Evolutionary conservation across 2,888 invertebrate genomes (phyloP), one percentile per base, ranked within the genome.

Genomic region (Chrysopilus asiliformis): DNA sequence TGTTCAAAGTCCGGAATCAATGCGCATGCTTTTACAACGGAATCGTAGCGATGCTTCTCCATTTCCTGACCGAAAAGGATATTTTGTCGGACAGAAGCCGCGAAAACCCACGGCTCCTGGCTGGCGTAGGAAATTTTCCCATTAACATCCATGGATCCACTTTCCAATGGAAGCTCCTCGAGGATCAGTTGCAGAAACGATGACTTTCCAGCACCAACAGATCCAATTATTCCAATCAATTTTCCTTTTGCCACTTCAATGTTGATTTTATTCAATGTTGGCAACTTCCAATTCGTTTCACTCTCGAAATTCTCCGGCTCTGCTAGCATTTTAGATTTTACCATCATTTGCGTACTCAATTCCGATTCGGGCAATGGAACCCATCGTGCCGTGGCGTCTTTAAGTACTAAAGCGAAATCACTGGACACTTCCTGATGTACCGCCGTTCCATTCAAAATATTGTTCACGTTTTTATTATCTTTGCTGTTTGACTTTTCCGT

Each of bases 101-200:
- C 76, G 54, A 81, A 82, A 1, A 82, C 72, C 90, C 90, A 91
- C 6, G 90, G 74, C 55, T 89, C 84, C 60, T 89, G 87, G 45
- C 79, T 71, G 1, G 84, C 81, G 57, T 87, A 90, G 17, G 79
- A 76, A 10, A 77, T 40, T 22, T 55, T 64, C 3, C 78, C 87
- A 34, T 69, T 68, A 10, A 81, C 66, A 36, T 70, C 65, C 14
- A 85, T 60, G 9, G 49, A 51, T 2, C 74, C 72, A 25, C 45
- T 43, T 10, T 48, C 47, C 20, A 76, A 56, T 2, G 74, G 72
- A 42, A 86, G 63, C 59, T 87, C 87, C 32, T 77, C 74, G 33
- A 87, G 66, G 38, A 87, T 68, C 29, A 77, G 68, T 55, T 79
- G 75, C 32, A 79, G 57, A 34, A 79, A 56, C 10, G 76, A 76